Base-by-base conservation (phyloP, 2,888 invertebrate genomes). In the Epirrhoe tristata region DNA sequence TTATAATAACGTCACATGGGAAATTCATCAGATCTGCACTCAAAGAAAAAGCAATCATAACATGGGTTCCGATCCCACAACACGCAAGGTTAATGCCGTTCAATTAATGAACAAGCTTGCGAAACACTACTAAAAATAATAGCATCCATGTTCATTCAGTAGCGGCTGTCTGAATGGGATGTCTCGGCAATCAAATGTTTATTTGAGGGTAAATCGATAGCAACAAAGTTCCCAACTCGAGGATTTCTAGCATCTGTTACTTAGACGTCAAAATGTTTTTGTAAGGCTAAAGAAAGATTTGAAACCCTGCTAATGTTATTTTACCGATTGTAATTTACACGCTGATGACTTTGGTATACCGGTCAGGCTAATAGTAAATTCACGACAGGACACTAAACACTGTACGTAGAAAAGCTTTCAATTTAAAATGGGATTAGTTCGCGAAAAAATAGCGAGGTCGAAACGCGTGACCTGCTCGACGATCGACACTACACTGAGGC, bases 401-500 rank as follows among this genome's bases (percentile, higher is more conserved):
- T 68, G 5, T 2, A 61, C 69, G 68, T 58, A 58, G 66, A 66
- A 64, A 66, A 60, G 63, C 64, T 73, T 69, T 62, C 62, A 71
- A 66, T 73, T 60, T 74, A 74, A 70, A 74, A 78, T 75, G 71
- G 68, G 70, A 74, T 79, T 81, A 61, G 78, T 81, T 80, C 77
- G 79, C 78, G 70, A 73, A 72, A 75, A 78, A 75, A 71, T 75
- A 31, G 72, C 74, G 70, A 69, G 53, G 55, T 53, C 46, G n/a
- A 39, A 55, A 65, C 72, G 74, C 83, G 84, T 80, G 74, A 56
- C 70, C 65, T 74, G 76, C 75, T 74, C 81, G 76, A 69, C 73
- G 77, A 61, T 74, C 83, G 84, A 80, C 81, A 77, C 67, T 67
- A 61, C 72, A 89, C 89, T 89, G 85, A 82, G 71, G 73, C 63